Evolutionary conservation across 2,113 vertebrate genomes (phyloP).

Genomic region (Monarcha castaneiventris): DNA sequence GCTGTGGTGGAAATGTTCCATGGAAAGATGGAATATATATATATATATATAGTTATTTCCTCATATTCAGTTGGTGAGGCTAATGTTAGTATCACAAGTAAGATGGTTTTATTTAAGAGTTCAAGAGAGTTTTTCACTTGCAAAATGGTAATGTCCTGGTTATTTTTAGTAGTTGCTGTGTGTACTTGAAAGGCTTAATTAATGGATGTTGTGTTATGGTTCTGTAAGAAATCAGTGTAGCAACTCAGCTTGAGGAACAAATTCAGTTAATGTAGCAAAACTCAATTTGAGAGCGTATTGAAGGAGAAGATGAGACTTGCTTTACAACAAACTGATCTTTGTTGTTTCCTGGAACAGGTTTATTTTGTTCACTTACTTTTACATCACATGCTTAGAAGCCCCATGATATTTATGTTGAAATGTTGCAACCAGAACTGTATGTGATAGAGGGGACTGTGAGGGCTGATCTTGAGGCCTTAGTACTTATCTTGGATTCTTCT

Average conservation of each 20-base stretch:
- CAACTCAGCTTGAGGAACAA: neutral
- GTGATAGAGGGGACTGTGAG: neutral
- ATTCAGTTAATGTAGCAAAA: neutral
- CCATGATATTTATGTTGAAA: neutral
- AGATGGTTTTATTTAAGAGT: neutral
- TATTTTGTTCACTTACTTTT: neutral
- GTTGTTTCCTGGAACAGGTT: neutral
- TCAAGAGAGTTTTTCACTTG: neutral
- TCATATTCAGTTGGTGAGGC: neutral
- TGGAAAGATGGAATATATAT: neutral
- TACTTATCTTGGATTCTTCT: neutral
- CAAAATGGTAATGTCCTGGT: neutral
- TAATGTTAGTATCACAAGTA: neutral
- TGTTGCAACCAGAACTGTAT: neutral
- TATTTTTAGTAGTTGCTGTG: neutral
- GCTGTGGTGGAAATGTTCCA: neutral
- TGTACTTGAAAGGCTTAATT: neutral
- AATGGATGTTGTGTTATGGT: neutral
- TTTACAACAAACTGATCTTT: neutral
- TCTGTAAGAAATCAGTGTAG: neutral
- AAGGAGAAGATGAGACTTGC: neutral
- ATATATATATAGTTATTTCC: neutral
- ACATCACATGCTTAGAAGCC: neutral
- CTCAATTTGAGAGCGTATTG: neutral
- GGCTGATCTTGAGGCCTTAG: neutral